phyloP scores from a whole-genome alignment of 1,140 invertebrate genomes.

The Halesus radiatus region DNA sequence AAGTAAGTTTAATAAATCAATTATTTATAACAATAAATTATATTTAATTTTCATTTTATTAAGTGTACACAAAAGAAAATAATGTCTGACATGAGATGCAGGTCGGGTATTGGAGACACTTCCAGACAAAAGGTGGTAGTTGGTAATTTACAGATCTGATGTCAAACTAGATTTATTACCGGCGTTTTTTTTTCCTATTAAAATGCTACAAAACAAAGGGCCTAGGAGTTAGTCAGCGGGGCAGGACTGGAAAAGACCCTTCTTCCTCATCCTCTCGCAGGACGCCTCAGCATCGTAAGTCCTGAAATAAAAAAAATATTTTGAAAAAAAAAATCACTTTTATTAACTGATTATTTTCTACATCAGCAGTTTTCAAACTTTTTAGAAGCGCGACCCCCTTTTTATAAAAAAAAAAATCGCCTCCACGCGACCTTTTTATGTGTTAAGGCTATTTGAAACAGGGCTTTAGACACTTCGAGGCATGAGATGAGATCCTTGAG shows the following conservation, averaged over 20 bases:
- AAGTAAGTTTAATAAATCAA: not conserved
- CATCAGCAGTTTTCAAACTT: too few relatives aligned
- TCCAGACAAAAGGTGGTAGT: not conserved
- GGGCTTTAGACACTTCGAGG: too few relatives aligned
- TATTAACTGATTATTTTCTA: too few relatives aligned
- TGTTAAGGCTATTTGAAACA: too few relatives aligned
- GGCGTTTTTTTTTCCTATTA: not conserved
- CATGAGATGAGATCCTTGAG: too few relatives aligned
- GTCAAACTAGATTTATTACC: not conserved
- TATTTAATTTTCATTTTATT: constrained; percentile 3
- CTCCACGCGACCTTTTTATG: too few relatives aligned
- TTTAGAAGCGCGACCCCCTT: too few relatives aligned
- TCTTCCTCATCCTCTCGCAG: constrained; percentile 70
- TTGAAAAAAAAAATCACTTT: too few relatives aligned
- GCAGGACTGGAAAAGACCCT: constrained; percentile 71
- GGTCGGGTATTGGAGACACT: not conserved
- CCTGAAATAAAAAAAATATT: constrained; percentile 61
- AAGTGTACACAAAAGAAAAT: not conserved
- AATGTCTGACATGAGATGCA: not conserved
- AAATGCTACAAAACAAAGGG: not conserved
- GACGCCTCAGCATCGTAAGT: constrained; percentile 72
- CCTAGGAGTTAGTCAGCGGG: constrained; percentile 2
- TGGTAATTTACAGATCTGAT: not conserved
- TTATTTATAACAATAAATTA: constrained; percentile 10
- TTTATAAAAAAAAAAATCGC: too few relatives aligned